These are phyloP conservation scores for Limnothrissa miodon DNA, from an alignment of 2,113 vertebrate species.

Conservation along the genomic window DNA sequence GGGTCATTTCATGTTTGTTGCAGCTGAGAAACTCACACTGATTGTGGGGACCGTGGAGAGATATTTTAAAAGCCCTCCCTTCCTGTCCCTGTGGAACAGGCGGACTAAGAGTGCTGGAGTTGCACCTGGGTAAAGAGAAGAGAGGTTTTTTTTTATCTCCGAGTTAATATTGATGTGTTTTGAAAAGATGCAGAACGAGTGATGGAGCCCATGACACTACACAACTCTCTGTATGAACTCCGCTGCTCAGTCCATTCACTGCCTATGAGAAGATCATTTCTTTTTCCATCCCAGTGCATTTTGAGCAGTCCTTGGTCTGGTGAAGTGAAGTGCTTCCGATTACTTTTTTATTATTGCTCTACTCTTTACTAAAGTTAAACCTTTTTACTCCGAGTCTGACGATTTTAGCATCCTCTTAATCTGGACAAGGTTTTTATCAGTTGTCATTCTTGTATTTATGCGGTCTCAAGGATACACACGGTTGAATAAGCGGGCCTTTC, in stretches of 20 bases:
- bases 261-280: background rate
- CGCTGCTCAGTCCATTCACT: background rate
- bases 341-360: background rate
- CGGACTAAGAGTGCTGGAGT: background rate
- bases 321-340: background rate
- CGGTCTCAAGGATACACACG: no score
- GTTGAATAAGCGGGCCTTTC: no score
- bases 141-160: background rate
- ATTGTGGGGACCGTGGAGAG: background rate
- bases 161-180: conserved; percentile 1
- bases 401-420: no score
- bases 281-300: background rate
- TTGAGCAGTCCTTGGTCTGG: background rate
- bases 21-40: conserved; percentile 6
- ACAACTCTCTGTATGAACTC: background rate
- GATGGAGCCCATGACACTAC: background rate
- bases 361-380: background rate
- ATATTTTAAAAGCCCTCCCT: conserved; percentile 37
- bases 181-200: background rate
- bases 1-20: background rate
- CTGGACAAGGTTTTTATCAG: no score
- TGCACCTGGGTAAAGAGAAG: background rate
- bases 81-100: background rate
- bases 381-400: no score
- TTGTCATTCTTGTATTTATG: no score